Conservation (phyloP, 2,797 vertebrate species). For the Merluccius polli region DNA sequence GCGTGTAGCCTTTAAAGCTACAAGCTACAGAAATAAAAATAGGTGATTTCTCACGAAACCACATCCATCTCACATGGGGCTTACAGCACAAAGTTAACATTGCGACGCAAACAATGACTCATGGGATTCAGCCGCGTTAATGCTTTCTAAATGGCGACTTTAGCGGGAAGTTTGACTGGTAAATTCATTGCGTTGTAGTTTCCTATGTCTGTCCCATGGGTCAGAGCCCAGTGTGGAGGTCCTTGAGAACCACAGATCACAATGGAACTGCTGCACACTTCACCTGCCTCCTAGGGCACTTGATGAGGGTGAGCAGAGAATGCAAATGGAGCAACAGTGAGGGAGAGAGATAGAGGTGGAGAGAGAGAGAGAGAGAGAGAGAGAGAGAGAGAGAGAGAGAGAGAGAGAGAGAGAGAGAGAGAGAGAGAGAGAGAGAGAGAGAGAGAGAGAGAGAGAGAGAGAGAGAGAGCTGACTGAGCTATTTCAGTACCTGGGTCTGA, state of each 20-base stretch:
- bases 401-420: slow-evolving; percentile 21
- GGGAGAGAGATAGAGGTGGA: no score
- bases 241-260: slow-evolving; percentile 37
- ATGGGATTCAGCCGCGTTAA: no score
- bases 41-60: neutral
- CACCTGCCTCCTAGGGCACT: neutral
- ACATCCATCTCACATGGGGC: neutral
- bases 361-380: neutral
- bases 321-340: no score
- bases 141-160: slow-evolving; percentile 21
- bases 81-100: neutral
- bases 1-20: no score
- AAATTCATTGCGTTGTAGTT: slow-evolving; percentile 36
- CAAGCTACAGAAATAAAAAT: no score
- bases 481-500: slow-evolving; percentile 48
- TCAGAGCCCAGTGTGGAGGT: slow-evolving; percentile 36
- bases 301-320: neutral
- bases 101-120: no score
- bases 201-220: slow-evolving; percentile 44
- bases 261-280: slow-evolving; percentile 16
- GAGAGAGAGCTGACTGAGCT: slow-evolving; percentile 51
- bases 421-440: neutral
- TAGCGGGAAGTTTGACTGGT: slow-evolving; percentile 8
- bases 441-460: slow-evolving; percentile 4
- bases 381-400: slow-evolving; percentile 9